Percentiles rank a stretch among this genome's conserved stretches.
Conservation (phyloP, 2,888 invertebrate species). For the Epirrita christyi region DNA sequence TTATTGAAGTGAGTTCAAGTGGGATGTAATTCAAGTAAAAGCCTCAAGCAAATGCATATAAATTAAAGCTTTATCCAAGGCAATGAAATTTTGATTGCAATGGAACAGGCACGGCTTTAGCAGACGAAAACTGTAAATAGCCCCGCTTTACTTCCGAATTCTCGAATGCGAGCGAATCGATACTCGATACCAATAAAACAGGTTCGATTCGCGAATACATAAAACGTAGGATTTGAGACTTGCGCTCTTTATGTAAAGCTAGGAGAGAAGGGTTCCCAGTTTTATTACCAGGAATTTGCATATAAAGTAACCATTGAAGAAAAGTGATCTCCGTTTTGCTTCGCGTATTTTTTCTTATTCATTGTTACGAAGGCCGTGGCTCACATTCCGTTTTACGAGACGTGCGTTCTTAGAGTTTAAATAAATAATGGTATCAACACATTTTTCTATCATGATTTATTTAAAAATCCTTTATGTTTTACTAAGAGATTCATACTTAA, state of each 20-base stretch:
- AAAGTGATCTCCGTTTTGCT: constrained; percentile 80
- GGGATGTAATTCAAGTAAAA: constrained; percentile 20
- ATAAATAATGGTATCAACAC: constrained; percentile 80
- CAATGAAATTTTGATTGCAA: constrained; percentile 76
- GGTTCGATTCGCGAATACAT: constrained; percentile 82
- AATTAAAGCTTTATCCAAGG: constrained; percentile 63
- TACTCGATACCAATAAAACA: constrained; percentile 82
- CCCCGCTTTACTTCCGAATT: constrained; percentile 77
- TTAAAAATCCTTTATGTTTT: constrained; percentile 61
- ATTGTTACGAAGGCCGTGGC: constrained; percentile 78
- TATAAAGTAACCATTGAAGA: constrained; percentile 85
- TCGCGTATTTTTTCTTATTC: constrained; percentile 77
- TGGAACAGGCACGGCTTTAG: constrained; percentile 71
- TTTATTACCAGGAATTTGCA: constrained; percentile 83
- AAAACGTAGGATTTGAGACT: constrained; percentile 80
- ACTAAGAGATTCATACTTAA: constrained; percentile 58
- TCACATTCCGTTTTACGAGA: constrained; percentile 74
- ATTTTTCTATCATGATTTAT: constrained; percentile 70
- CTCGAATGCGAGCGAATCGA: constrained; percentile 71
- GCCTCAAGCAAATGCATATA: constrained; percentile 56
- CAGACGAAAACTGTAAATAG: constrained; percentile 70
- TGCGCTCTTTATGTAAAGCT: constrained; percentile 77
- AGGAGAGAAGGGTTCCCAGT: constrained; percentile 81
- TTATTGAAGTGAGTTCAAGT: background rate
- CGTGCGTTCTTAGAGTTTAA: constrained; percentile 74